Evolutionary conservation across 2,888 invertebrate genomes (phyloP), one percentile per base, ranked within the genome.

Genomic region (Coenonympha arcania): DNA sequence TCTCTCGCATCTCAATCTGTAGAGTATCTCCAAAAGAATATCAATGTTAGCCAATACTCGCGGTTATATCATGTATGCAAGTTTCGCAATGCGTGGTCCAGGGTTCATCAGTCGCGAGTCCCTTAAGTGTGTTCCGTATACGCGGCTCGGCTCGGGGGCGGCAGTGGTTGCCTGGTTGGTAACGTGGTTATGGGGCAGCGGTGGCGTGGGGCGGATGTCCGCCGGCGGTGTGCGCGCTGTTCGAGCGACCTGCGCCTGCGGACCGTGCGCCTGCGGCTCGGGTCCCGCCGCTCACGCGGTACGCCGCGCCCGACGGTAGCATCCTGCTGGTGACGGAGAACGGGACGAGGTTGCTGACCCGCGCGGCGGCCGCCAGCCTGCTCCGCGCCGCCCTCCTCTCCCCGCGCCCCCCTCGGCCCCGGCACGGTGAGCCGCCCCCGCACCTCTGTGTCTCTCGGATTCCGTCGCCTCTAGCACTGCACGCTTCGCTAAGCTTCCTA

Each of bases 291-390:
- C 79, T 89, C 74, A 89, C 89, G 66, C 87, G 88, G 72, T 88
- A 89, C 84, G 87, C 88, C 63, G 87, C 89, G 64, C 85, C 89
- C 58, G 89, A 88, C 67, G 89, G 89, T 77, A 87, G 88, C 71
- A 87, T 89, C 79, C 87, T 89, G 74, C 88, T 89, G 73, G 88
- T 89, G 81, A 88, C 89, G 76, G 89, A 89, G 78, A 89, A 89
- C 71, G 89, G 89, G 80, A 89, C 89, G 71, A 79, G 89, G 66
- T 84, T 85, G 81, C 81, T 87, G 81, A 87, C 87, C 42, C 79
- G 86, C 63, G 82, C 85, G 61, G 87, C 84, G 59, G 86, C 86
- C 68, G 86, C 85, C 66, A 86, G 86, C 72, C 76, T 87, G 65
- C 86, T 87, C 69, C 85, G 84, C 69, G 86, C 81, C 62, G 87